Evolutionary conservation across 2,113 vertebrate species (phyloP).

Genomic region (Mugil cephalus): DNA sequence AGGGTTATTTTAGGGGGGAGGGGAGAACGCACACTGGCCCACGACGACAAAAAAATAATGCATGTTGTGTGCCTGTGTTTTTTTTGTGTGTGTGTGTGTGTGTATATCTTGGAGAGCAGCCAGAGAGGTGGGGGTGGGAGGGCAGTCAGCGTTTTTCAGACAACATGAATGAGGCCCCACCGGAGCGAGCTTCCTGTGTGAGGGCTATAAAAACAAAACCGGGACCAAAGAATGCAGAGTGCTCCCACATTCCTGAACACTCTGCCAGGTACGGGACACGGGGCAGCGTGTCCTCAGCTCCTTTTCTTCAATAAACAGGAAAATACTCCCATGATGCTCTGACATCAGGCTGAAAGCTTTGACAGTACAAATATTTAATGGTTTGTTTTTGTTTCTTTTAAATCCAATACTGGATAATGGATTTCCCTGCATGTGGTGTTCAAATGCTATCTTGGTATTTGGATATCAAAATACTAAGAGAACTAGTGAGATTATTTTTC

Average conservation of each 20-base stretch:
- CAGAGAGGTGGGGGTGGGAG: conserved; percentile 69
- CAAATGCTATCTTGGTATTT: no score
- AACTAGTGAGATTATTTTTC: no score
- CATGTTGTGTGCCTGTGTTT: conserved; percentile 52
- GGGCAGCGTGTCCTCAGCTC: conserved; percentile 24
- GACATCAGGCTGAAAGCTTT: not conserved
- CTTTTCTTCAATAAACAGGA: conserved; percentile 21
- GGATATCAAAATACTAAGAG: no score
- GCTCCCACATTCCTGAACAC: conserved; percentile 76
- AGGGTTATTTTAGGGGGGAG: conserved; percentile 12
- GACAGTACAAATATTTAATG: not conserved
- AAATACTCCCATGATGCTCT: conserved; percentile 41
- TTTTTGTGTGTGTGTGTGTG: conserved; percentile 61
- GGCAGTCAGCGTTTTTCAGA: conserved; percentile 83
- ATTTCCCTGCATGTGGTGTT: no score
- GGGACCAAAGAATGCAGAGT: conserved; percentile 64
- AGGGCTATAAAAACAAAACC: conserved; percentile 82
- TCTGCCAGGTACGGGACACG: conserved; percentile 76
- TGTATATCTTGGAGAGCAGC: conserved; percentile 71
- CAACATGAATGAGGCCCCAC: conserved; percentile 81
- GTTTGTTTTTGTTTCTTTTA: not conserved
- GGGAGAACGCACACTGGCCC: conserved; percentile 50
- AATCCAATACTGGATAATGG: no score
- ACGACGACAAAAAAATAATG: conserved; percentile 49
- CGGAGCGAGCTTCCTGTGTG: conserved; percentile 81